Conservation (phyloP, 2,113 vertebrate genomes). For the Callospermophilus lateralis region DNA sequence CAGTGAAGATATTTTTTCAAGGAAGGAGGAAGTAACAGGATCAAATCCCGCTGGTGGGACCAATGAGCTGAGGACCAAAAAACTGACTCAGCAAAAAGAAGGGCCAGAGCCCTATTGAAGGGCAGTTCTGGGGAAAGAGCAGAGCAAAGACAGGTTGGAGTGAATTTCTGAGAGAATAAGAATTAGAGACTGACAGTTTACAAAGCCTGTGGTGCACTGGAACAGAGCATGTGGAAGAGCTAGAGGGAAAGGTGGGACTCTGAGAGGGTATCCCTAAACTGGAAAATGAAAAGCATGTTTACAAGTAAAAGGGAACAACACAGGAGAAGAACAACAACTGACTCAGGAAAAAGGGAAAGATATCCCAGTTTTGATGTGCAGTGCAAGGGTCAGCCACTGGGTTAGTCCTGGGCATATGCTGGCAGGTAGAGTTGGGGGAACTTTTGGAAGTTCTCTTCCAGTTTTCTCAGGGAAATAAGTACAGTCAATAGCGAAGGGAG, state of each 20-base stretch:
- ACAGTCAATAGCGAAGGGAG: background rate
- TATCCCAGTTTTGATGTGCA: background rate
- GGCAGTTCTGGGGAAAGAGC: background rate
- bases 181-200: background rate
- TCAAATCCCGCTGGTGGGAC: background rate
- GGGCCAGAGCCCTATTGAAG: background rate
- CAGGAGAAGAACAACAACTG: background rate
- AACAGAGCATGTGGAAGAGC: background rate
- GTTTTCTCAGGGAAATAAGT: background rate
- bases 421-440: background rate
- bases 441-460: background rate
- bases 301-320: background rate
- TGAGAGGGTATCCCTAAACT: background rate
- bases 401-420: background rate
- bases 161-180: background rate
- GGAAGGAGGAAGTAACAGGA: no score
- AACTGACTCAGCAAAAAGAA: background rate
- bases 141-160: background rate
- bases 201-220: background rate
- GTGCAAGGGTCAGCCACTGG: background rate
- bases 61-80: background rate
- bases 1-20: background rate
- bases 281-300: background rate
- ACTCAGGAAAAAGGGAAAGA: background rate
- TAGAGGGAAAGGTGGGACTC: background rate